A percentile compares a stretch with the other conserved stretches of the same genome.
Conservation (phyloP, 2,113 vertebrate species). For the Trematomus loennbergii region DNA sequence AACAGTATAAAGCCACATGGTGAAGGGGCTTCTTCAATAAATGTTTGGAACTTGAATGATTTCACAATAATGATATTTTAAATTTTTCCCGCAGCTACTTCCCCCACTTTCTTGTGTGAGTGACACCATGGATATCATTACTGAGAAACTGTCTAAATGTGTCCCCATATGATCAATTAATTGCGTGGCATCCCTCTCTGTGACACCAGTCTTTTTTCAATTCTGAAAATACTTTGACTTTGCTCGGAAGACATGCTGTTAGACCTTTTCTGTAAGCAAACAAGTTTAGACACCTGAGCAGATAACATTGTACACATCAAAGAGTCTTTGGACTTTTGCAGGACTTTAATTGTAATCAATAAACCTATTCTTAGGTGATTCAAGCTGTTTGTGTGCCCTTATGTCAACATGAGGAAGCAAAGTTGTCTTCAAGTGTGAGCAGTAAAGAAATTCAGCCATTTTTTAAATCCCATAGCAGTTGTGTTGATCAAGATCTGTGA, state of each 20-base stretch:
- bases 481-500: conserved; percentile 13
- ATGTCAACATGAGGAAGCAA: neutral
- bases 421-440: neutral
- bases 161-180: neutral
- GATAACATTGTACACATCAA: too few relatives aligned
- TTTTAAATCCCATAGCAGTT: neutral
- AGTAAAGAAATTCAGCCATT: neutral
- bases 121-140: too few relatives aligned
- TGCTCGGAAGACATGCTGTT: too few relatives aligned
- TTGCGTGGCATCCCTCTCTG: too few relatives aligned
- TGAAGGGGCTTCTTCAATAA: neutral
- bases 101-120: too few relatives aligned
- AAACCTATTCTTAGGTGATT: neutral
- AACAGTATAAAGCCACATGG: neutral
- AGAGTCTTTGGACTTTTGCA: too few relatives aligned
- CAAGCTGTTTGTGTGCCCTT: neutral
- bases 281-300: neutral
- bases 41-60: neutral
- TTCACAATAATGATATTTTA: too few relatives aligned
- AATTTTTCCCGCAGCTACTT: too few relatives aligned
- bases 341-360: neutral
- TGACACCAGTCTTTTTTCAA: neutral
- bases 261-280: neutral
- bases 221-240: neutral
- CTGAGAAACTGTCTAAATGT: neutral